phyloP scores from a whole-genome alignment of 2,888 invertebrate species.

The Tachina fera region DNA sequence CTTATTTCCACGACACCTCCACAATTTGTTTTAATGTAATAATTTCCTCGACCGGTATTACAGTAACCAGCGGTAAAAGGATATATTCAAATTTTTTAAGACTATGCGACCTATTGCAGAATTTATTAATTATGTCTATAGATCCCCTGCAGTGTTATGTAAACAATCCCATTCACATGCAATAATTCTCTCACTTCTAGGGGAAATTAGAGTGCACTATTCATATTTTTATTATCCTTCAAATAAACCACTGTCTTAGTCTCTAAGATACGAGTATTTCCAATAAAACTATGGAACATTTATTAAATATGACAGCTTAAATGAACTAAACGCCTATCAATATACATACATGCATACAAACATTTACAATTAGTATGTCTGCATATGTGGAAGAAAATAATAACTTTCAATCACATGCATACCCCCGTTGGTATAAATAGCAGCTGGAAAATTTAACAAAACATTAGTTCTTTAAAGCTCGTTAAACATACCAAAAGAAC shows the following conservation, averaged over 20 bases:
- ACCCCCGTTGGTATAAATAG: constrained; percentile 30
- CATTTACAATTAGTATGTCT: not conserved
- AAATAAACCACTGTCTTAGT: not conserved
- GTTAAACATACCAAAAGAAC: not conserved
- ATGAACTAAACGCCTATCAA: not conserved
- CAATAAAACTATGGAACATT: not conserved
- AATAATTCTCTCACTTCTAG: no score
- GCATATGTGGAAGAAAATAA: not conserved
- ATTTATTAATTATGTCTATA: no score
- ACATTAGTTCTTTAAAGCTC: constrained; percentile 14
- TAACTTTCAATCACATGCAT: not conserved
- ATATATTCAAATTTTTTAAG: no score
- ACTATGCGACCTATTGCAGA: no score
- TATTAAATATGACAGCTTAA: not conserved
- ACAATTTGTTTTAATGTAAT: no score
- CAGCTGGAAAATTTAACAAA: not conserved
- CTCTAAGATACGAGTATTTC: not conserved
- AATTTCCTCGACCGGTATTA: no score
- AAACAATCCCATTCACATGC: no score
- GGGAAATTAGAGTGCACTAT: no score
- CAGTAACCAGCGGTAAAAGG: no score
- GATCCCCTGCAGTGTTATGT: no score
- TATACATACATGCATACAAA: not conserved
- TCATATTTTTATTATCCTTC: no score
- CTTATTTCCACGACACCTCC: no score